phyloP scores from a whole-genome alignment of 2,888 invertebrate species.

The Alentia gelatinosa region DNA sequence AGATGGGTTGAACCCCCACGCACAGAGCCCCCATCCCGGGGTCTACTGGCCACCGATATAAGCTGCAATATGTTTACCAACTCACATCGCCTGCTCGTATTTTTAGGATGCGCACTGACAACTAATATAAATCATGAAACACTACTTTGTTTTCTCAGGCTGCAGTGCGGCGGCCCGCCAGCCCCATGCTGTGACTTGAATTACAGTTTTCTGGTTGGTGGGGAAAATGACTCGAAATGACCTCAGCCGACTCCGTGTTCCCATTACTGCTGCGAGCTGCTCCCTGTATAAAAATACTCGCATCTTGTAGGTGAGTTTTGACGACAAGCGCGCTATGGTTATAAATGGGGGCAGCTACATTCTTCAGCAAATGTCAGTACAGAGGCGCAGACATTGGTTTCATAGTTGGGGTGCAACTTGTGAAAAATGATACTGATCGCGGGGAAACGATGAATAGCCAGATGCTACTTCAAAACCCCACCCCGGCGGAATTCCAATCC shows the following conservation, averaged over 20 bases:
- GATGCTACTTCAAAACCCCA: neutral
- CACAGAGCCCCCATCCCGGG: neutral
- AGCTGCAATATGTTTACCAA: neutral
- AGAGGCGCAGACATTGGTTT: neutral
- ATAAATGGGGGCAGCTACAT: neutral
- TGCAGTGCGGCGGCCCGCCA: neutral
- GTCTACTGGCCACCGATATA: neutral
- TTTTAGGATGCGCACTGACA: constrained; percentile 27
- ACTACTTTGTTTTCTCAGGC: constrained; percentile 44
- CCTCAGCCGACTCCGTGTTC: neutral
- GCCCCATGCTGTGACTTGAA: constrained; percentile 46
- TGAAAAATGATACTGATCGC: neutral
- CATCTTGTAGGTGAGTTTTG: constrained; percentile 4
- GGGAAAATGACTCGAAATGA: neutral
- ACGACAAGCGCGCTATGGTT: constrained; percentile 1
- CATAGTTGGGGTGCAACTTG: neutral
- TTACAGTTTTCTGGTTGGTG: neutral
- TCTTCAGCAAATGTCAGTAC: constrained; percentile 4
- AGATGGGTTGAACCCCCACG: neutral
- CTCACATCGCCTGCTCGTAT: neutral
- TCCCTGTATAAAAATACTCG: neutral
- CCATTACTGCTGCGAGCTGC: neutral
- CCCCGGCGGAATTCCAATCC: neutral
- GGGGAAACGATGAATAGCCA: neutral
- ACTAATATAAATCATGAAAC: constrained; percentile 49